Conservation (phyloP, 2,797 vertebrate genomes). For the Rhabdomys pumilio region DNA sequence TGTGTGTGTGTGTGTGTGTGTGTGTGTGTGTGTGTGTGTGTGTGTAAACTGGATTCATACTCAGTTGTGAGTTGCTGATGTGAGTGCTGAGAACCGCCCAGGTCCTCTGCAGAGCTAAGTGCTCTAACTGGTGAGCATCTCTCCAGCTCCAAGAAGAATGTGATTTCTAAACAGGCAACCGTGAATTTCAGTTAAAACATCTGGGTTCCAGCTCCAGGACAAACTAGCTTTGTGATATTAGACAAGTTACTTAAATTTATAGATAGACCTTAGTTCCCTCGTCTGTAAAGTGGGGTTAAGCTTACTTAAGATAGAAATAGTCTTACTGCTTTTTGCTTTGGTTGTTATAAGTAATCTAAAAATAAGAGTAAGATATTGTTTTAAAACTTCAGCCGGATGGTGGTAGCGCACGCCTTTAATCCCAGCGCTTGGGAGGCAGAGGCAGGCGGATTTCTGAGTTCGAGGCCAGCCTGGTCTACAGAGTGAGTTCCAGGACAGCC, state of each 20-base stretch:
- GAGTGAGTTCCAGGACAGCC: too few species aligned
- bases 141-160: not conserved
- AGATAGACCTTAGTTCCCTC: slow-evolving; percentile 53
- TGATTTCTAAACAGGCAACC: slow-evolving; percentile 49
- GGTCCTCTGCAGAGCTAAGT: not conserved
- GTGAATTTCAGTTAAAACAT: slow-evolving; percentile 38
- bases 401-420: too few species aligned
- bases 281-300: slow-evolving; percentile 52
- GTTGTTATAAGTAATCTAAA: slow-evolving; percentile 50
- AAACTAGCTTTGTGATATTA: slow-evolving; percentile 33
- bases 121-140: not conserved
- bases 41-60: not conserved
- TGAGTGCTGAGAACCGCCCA: not conserved
- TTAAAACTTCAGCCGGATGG: not conserved
- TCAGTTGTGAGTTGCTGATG: not conserved
- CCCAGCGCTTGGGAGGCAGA: too few species aligned
- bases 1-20: too few species aligned
- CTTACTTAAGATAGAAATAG: slow-evolving; percentile 15
- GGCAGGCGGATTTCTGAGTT: too few species aligned
- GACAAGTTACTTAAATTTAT: slow-evolving; percentile 51
- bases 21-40: too few species aligned
- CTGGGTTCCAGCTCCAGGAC: slow-evolving; percentile 2
- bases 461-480: too few species aligned
- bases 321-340: slow-evolving; percentile 27
- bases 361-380: slow-evolving; percentile 26